Percentiles rank a stretch among this genome's conserved stretches.
Evolutionary conservation across 2,113 vertebrate genomes (phyloP).

Genomic region (Bubo bubo): DNA sequence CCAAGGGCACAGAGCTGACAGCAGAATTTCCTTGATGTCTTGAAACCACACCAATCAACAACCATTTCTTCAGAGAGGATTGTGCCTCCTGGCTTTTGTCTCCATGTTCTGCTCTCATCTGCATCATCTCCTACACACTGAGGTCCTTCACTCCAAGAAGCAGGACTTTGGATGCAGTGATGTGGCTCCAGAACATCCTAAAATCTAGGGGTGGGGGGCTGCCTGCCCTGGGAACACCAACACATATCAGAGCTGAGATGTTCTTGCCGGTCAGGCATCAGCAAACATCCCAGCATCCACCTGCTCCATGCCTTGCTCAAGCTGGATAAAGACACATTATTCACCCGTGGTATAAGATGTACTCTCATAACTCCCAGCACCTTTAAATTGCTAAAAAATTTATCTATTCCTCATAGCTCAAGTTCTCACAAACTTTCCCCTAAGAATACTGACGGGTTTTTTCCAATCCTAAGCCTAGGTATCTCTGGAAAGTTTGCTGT

Average conservation of each 20-base stretch:
- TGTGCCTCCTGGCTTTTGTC: background rate
- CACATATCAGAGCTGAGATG: no score
- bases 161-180: background rate
- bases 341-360: background rate
- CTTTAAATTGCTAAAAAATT: background rate
- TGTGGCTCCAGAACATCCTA: background rate
- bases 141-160: background rate
- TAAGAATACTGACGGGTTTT: background rate
- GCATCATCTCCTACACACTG: accelerated
- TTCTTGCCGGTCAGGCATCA: background rate
- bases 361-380: background rate
- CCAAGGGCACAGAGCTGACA: background rate
- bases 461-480: background rate
- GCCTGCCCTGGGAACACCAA: background rate
- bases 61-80: background rate
- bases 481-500: background rate
- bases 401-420: background rate
- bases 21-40: background rate
- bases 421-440: background rate
- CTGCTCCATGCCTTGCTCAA: background rate
- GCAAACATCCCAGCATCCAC: background rate
- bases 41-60: background rate
- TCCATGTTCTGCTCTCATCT: background rate
- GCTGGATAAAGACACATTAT: background rate
- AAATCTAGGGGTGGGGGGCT: background rate